Percentiles rank a stretch among this genome's conserved stretches.
These are phyloP conservation scores for Clanis bilineata DNA, from an alignment of 2,888 invertebrate species.

Conservation along the genomic window DNA sequence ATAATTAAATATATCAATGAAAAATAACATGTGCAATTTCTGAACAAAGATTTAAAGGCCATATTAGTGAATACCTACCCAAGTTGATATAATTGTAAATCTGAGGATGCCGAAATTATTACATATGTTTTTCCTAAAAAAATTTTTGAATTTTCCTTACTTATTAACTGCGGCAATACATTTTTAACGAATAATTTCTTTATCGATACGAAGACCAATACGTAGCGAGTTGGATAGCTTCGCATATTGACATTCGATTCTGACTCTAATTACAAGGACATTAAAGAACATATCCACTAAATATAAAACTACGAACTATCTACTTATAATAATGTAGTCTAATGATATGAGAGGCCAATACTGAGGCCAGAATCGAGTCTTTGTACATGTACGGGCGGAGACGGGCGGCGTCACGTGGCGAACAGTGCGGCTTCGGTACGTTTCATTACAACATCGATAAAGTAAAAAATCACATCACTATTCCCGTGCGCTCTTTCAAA, in stretches of 20 bases:
- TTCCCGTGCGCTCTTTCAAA: constrained; percentile 3
- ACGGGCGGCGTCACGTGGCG: constrained; percentile 1
- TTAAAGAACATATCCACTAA: constrained; percentile 16
- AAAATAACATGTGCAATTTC: too few relatives aligned
- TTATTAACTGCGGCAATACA: not conserved
- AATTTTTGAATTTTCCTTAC: too few relatives aligned
- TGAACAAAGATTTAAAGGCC: too few relatives aligned
- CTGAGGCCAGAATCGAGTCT: constrained; percentile 7
- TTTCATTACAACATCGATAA: constrained; percentile 9
- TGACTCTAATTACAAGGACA: constrained; percentile 10
- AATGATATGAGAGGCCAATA: constrained; percentile 10
- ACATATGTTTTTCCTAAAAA: too few relatives aligned
- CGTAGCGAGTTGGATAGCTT: not conserved
- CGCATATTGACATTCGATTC: not conserved
- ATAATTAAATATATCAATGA: too few relatives aligned
- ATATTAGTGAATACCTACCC: too few relatives aligned
- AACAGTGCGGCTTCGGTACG: not conserved
- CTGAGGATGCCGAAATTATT: too few relatives aligned
- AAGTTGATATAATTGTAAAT: too few relatives aligned
- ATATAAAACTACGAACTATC: constrained; percentile 7
- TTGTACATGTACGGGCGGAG: not conserved
- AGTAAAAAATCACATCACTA: constrained; percentile 10
- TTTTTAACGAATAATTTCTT: not conserved
- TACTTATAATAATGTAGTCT: constrained; percentile 6
- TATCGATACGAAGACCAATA: not conserved